These are phyloP conservation scores for Holothuria scabra DNA, from an alignment of 53 echinoderm and acorn worm genomes.

Conservation along the genomic window DNA sequence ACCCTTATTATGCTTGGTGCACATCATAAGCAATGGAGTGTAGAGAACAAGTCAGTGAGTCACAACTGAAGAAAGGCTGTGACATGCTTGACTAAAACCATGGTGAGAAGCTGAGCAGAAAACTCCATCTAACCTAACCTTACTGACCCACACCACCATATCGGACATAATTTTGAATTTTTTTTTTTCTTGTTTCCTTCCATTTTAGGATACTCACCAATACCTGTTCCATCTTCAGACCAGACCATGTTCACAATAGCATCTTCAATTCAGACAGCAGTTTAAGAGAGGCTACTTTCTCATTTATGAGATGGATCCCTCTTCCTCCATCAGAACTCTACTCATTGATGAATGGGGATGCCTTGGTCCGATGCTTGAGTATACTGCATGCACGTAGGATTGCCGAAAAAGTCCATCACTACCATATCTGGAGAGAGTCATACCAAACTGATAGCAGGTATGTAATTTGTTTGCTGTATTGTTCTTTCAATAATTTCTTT, in stretches of 20 bases:
- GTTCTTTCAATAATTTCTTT: too few relatives aligned
- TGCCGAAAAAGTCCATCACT: constrained; percentile 84
- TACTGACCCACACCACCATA: too few relatives aligned
- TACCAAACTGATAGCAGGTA: too few relatives aligned
- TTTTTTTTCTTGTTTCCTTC: neutral
- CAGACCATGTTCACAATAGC: constrained; percentile 85
- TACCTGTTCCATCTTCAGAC: constrained; percentile 75
- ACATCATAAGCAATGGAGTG: too few relatives aligned
- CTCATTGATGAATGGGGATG: constrained; percentile 65
- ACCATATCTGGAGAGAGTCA: constrained; percentile 55
- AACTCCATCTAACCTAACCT: too few relatives aligned
- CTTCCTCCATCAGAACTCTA: constrained; percentile 80
- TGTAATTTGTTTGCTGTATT: too few relatives aligned
- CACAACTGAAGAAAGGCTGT: too few relatives aligned
- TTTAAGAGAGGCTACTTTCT: constrained; percentile 55
- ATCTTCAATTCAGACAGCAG: constrained; percentile 5
- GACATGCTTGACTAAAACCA: too few relatives aligned
- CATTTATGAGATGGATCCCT: constrained; percentile 82
- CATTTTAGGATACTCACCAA: constrained; percentile 66
- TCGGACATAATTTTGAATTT: neutral
- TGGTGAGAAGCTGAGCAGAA: too few relatives aligned
- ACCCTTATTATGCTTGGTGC: too few relatives aligned
- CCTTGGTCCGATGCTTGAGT: constrained; percentile 73
- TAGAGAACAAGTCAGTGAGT: too few relatives aligned
- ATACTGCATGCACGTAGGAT: constrained; percentile 75